Evolutionary conservation across 2,113 vertebrate species (phyloP).

Genomic region (Pycnonotus jocosus): DNA sequence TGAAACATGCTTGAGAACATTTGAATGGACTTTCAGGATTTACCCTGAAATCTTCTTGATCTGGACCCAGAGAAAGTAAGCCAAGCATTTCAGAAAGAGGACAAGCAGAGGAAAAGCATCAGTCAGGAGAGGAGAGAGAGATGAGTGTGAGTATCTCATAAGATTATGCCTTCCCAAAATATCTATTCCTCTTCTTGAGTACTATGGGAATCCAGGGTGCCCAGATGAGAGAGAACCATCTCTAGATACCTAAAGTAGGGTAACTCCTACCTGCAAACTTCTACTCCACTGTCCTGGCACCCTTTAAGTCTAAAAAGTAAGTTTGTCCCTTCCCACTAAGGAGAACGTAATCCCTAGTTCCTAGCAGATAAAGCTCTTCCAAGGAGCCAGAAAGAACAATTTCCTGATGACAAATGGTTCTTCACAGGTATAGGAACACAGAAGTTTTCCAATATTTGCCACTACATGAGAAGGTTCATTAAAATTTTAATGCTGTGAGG

Average conservation of each 20-base stretch:
- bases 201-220: background rate
- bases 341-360: background rate
- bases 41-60: background rate
- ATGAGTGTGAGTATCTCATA: background rate
- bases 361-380: background rate
- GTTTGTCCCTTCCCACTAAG: background rate
- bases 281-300: background rate
- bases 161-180: background rate
- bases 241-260: background rate
- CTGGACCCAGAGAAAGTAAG: background rate
- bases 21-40: background rate
- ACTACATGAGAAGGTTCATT: background rate
- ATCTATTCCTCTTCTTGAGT: background rate
- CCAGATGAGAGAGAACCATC: background rate
- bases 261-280: background rate
- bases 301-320: background rate
- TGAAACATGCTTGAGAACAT: background rate
- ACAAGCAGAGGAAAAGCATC: background rate
- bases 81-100: background rate
- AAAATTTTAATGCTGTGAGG: background rate
- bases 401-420: background rate
- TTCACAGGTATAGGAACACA: background rate
- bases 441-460: background rate
- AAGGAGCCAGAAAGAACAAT: background rate
- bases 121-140: background rate